Evolutionary conservation across 2,797 vertebrate species (phyloP).

Genomic region (Melopsittacus undulatus): DNA sequence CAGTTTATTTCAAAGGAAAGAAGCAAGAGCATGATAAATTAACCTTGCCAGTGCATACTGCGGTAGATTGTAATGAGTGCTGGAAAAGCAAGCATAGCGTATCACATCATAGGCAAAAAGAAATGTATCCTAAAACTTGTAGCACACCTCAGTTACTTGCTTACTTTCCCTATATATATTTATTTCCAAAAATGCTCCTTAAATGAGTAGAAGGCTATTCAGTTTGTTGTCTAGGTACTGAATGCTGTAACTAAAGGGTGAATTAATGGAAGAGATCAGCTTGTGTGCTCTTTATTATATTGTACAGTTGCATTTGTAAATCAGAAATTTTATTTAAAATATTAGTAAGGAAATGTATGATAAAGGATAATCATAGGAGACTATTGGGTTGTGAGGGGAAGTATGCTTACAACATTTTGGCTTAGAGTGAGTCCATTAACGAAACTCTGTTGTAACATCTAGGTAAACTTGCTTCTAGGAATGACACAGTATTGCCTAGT

Average conservation of each 20-base stretch:
- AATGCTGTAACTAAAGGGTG: background rate
- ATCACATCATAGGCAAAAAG: background rate
- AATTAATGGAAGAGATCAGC: constrained; percentile 5
- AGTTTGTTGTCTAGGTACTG: background rate
- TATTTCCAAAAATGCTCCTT: background rate
- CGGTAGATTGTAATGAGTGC: background rate
- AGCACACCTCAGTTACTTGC: background rate
- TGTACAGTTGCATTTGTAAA: background rate
- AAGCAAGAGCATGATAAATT: background rate
- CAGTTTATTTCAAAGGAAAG: background rate
- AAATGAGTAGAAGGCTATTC: background rate
- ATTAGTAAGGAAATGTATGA: background rate
- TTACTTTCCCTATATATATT: background rate
- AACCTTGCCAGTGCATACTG: background rate
- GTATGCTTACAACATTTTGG: background rate
- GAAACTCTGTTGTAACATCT: background rate
- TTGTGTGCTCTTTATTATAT: background rate
- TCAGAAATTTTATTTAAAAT: background rate
- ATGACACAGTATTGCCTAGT: background rate
- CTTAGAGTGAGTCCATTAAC: background rate
- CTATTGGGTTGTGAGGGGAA: background rate
- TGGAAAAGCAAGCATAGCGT: background rate
- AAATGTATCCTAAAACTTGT: background rate
- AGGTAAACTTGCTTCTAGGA: background rate
- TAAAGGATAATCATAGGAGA: background rate